These are phyloP conservation scores for Pseudopodoces humilis DNA, from an alignment of 2,113 vertebrate genomes.

Conservation along the genomic window DNA sequence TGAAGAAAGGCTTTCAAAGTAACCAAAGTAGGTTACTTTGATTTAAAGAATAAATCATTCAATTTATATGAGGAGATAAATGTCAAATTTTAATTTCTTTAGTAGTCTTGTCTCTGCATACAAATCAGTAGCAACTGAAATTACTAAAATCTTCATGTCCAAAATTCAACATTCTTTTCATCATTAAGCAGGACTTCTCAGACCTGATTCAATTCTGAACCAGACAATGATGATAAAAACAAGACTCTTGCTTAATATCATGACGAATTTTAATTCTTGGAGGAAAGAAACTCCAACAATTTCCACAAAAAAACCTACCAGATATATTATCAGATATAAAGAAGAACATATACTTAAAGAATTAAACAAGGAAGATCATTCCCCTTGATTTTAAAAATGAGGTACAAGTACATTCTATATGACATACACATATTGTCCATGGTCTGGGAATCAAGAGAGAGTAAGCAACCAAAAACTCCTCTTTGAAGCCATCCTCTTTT, in stretches of 20 bases:
- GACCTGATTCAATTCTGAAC: background rate
- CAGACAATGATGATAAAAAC: background rate
- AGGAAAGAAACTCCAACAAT: accelerated
- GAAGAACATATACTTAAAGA: background rate
- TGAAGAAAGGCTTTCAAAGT: background rate
- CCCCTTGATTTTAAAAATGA: background rate
- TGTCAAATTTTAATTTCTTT: constrained; percentile 34
- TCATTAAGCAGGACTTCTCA: background rate
- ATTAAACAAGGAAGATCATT: background rate
- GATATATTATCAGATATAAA: background rate
- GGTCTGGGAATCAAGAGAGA: background rate
- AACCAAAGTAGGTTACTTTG: constrained; percentile 21
- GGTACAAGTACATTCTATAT: background rate
- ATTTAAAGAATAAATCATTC: constrained; percentile 37
- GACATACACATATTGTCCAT: background rate
- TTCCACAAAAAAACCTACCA: background rate
- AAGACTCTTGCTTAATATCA: background rate
- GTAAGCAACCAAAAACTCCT: background rate
- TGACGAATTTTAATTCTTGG: background rate
- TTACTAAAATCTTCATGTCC: background rate
- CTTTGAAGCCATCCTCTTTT: background rate
- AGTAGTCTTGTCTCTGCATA: constrained; percentile 1
- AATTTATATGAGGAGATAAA: constrained; percentile 17
- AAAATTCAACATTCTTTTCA: background rate
- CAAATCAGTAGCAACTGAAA: constrained; percentile 12